Conservation (phyloP, 2,113 vertebrate genomes). For the Mormoops blainvillei region DNA sequence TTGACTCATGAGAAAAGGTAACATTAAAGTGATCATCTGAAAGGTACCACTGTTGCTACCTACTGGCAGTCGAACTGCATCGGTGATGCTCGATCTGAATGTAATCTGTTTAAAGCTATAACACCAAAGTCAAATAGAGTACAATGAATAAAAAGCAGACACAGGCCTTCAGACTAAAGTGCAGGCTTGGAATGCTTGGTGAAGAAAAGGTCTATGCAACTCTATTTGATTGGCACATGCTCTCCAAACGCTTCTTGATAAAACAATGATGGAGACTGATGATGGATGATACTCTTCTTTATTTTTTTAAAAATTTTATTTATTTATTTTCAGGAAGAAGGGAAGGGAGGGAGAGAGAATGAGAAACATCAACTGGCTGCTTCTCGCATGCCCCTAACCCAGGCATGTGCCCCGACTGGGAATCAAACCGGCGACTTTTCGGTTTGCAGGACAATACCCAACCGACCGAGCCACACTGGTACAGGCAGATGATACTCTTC, state of each 20-base stretch:
- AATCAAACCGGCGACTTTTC: too few species aligned
- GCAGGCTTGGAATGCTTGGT: not conserved
- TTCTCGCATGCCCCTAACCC: too few species aligned
- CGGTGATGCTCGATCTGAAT: not conserved
- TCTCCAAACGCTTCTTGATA: not conserved
- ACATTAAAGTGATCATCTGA: not conserved
- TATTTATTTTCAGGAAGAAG: too few species aligned
- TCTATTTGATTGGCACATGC: not conserved
- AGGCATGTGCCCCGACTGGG: too few species aligned
- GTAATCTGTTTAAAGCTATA: not conserved
- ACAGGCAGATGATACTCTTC: not conserved
- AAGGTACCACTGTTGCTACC: slow-evolving; percentile 2
- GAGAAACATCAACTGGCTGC: too few species aligned
- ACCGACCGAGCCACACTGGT: too few species aligned
- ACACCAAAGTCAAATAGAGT: not conserved
- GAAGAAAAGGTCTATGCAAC: not conserved
- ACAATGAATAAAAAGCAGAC: not conserved
- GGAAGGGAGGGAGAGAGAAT: too few species aligned
- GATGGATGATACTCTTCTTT: not conserved
- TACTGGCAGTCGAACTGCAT: not conserved
- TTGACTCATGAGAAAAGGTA: not conserved
- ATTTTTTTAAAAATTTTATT: not conserved
- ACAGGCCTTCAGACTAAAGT: not conserved
- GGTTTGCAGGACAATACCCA: too few species aligned
- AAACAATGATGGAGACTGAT: not conserved